phyloP scores from a whole-genome alignment of 2,797 vertebrate species.

The Melanotaenia nigrans region DNA sequence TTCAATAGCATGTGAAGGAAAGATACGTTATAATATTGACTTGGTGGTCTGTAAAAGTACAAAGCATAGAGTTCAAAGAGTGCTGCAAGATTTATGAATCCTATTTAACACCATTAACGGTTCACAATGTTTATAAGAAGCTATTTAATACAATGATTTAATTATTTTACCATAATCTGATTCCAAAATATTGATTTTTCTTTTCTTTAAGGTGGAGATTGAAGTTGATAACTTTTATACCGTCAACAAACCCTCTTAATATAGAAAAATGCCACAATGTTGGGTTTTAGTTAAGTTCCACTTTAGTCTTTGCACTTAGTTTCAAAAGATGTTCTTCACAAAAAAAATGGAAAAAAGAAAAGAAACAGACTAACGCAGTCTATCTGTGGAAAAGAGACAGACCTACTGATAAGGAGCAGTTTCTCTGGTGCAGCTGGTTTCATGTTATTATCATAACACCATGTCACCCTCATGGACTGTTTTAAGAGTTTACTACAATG shows the following conservation, averaged over 20 bases:
- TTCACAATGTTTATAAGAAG: constrained; percentile 2
- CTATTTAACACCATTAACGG: background rate
- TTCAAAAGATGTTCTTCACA: background rate
- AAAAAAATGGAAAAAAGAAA: too few relatives aligned
- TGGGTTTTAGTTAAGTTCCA: background rate
- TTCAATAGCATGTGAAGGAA: constrained; percentile 5
- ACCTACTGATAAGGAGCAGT: background rate
- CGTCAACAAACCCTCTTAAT: background rate
- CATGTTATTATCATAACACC: too few relatives aligned
- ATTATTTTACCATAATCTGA: background rate
- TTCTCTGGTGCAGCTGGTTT: background rate
- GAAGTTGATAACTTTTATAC: background rate
- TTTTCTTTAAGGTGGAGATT: background rate
- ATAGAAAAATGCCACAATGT: background rate
- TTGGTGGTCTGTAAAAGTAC: background rate
- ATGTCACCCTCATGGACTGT: too few relatives aligned
- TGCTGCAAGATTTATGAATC: background rate
- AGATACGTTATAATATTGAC: background rate
- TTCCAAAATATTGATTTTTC: background rate
- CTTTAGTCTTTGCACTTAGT: background rate
- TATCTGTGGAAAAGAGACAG: background rate
- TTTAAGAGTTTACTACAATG: too few relatives aligned
- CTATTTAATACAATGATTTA: background rate
- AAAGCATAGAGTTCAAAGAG: background rate
- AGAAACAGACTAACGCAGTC: background rate